These are phyloP conservation scores for Troides aeacus DNA, from an alignment of 2,888 invertebrate genomes.

Conservation along the genomic window DNA sequence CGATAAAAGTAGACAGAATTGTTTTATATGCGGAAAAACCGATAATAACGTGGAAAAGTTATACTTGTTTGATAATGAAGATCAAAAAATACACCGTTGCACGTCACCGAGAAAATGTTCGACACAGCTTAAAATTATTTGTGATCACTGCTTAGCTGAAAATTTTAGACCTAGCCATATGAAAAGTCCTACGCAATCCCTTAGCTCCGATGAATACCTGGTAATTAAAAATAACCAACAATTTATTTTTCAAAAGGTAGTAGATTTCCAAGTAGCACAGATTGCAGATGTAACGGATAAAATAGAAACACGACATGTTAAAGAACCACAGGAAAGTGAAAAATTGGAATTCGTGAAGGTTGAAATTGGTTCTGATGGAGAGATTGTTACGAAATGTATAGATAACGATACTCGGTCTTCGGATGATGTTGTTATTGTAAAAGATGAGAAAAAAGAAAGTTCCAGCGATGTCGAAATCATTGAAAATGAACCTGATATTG, in stretches of 20 bases:
- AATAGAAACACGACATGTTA: slow-evolving; percentile 38
- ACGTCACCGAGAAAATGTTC: slow-evolving; percentile 61
- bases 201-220: slow-evolving; percentile 65
- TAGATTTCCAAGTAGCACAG: slow-evolving; percentile 32
- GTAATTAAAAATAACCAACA: slow-evolving; percentile 73
- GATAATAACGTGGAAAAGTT: slow-evolving; percentile 58
- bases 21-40: slow-evolving; percentile 66
- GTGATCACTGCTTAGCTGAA: slow-evolving; percentile 35
- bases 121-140: slow-evolving; percentile 35
- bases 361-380: slow-evolving; percentile 69
- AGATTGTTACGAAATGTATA: slow-evolving; percentile 60
- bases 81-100: slow-evolving; percentile 63
- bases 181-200: slow-evolving; percentile 61
- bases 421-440: slow-evolving; percentile 52
- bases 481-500: slow-evolving; percentile 59
- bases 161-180: slow-evolving; percentile 61
- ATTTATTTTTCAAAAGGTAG: slow-evolving; percentile 66
- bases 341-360: slow-evolving; percentile 64
- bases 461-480: slow-evolving; percentile 69
- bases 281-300: slow-evolving; percentile 35
- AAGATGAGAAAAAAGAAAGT: slow-evolving; percentile 47
- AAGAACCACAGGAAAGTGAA: slow-evolving; percentile 29
- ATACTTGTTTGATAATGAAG: slow-evolving; percentile 71
- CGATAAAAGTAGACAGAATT: slow-evolving; percentile 56
- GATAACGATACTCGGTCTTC: slow-evolving; percentile 45